Evolutionary conservation across 2,888 invertebrate genomes (phyloP).

Genomic region (Pollenia amentaria): DNA sequence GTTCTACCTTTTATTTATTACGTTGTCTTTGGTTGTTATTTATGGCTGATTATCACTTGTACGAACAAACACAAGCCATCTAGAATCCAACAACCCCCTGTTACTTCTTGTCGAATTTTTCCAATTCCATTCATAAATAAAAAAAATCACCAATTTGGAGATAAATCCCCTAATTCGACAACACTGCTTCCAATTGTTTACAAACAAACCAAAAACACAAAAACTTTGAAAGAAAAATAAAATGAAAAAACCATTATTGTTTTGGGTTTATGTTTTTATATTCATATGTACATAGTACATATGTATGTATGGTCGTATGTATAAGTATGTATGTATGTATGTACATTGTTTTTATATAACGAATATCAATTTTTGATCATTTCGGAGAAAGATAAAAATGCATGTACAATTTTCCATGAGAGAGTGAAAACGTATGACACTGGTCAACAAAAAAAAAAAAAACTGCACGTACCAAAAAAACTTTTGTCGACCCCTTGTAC

Average conservation of each 20-base stretch:
- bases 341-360: too few relatives aligned
- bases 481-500: too few relatives aligned
- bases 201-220: conserved; percentile 47
- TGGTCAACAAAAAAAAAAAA: too few relatives aligned
- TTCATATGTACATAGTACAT: background rate
- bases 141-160: too few relatives aligned
- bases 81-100: conserved; percentile 42
- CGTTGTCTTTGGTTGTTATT: background rate
- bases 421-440: too few relatives aligned
- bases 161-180: too few relatives aligned
- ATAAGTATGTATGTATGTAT: background rate
- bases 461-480: too few relatives aligned
- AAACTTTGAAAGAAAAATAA: background rate
- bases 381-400: too few relatives aligned
- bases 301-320: conserved; percentile 17
- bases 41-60: conserved; percentile 35
- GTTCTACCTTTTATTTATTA: background rate
- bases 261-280: background rate
- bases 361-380: too few relatives aligned
- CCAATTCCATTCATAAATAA: background rate
- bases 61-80: background rate
- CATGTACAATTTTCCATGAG: too few relatives aligned
- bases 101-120: background rate
- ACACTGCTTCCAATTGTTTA: conserved; percentile 43
- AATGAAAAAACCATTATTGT: conserved; percentile 26